A percentile compares a stretch with the other conserved stretches of the same genome.
These are phyloP conservation scores for Arge pagana DNA, from an alignment of 2,888 invertebrate genomes.

Conservation along the genomic window DNA sequence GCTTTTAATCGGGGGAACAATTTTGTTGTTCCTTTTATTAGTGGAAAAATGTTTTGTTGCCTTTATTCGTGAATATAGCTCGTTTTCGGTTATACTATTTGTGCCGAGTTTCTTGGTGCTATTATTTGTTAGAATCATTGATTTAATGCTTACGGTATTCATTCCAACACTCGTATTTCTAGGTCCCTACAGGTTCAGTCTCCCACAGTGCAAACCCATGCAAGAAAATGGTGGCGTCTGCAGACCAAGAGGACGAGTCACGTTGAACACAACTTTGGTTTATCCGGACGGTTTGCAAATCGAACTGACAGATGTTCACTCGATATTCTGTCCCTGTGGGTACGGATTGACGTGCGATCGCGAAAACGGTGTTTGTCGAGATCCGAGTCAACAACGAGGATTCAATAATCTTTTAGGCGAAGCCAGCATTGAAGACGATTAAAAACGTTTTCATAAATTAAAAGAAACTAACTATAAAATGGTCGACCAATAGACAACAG, in stretches of 20 bases:
- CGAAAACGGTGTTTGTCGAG: constrained; percentile 31
- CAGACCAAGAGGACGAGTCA: constrained; percentile 26
- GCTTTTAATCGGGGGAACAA: too few relatives aligned
- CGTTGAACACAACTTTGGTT: constrained; percentile 34
- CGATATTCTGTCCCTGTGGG: constrained; percentile 41
- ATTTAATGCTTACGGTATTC: too few relatives aligned
- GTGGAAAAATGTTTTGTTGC: too few relatives aligned
- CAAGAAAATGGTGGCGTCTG: constrained; percentile 35
- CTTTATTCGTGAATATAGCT: too few relatives aligned
- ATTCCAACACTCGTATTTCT: too few relatives aligned
- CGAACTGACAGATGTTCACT: constrained; percentile 35
- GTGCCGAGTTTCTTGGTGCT: too few relatives aligned
- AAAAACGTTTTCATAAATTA: too few relatives aligned
- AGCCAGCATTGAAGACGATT: background rate
- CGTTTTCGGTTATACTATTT: too few relatives aligned
- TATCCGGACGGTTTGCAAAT: constrained; percentile 40
- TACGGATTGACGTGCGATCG: constrained; percentile 35
- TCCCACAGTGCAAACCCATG: constrained; percentile 37
- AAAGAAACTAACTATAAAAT: too few relatives aligned
- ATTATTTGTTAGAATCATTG: too few relatives aligned
- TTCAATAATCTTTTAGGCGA: constrained; percentile 10
- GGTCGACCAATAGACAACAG: too few relatives aligned
- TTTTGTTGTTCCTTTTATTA: too few relatives aligned
- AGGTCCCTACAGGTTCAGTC: constrained; percentile 31
- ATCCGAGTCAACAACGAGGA: constrained; percentile 24